Evolutionary conservation across 2,888 invertebrate genomes (phyloP).

Genomic region (Parnassius glacialis): DNA sequence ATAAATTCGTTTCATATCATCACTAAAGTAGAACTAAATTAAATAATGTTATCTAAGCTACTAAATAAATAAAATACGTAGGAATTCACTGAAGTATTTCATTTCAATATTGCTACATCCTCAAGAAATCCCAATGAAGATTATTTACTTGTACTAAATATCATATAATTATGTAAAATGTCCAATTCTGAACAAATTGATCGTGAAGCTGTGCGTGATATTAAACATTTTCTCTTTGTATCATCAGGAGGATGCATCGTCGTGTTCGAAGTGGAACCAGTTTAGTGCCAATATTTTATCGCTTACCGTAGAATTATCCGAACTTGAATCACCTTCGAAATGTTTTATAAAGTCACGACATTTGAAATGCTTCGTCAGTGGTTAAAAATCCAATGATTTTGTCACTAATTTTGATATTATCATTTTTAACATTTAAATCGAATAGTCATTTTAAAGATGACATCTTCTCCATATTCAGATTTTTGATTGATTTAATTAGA

Average conservation of each 20-base stretch:
- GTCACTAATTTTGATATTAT: no score
- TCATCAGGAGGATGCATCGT: constrained; percentile 8
- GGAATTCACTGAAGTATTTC: no score
- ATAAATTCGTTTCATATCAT: no score
- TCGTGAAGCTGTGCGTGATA: constrained; percentile 10
- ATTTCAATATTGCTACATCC: no score
- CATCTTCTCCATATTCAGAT: no score
- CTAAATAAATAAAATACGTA: no score
- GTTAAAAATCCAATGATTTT: no score
- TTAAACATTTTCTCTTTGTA: constrained; percentile 19
- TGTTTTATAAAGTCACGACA: constrained; percentile 25
- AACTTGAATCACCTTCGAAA: constrained; percentile 25
- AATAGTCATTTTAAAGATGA: no score
- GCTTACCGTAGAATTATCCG: constrained; percentile 20
- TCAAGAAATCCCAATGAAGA: constrained; percentile 5
- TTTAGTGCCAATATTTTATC: constrained; percentile 23
- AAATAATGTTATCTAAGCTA: no score
- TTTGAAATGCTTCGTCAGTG: constrained; percentile 6
- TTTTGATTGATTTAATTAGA: no score
- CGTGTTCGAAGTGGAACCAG: constrained; percentile 14
- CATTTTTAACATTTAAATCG: no score
- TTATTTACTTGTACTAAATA: not conserved
- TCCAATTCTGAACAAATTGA: constrained; percentile 7
- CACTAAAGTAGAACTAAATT: no score
- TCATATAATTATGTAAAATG: constrained; percentile 12